Base-by-base conservation (phyloP, 2,888 invertebrate genomes). In the Salpingus planirostris region DNA sequence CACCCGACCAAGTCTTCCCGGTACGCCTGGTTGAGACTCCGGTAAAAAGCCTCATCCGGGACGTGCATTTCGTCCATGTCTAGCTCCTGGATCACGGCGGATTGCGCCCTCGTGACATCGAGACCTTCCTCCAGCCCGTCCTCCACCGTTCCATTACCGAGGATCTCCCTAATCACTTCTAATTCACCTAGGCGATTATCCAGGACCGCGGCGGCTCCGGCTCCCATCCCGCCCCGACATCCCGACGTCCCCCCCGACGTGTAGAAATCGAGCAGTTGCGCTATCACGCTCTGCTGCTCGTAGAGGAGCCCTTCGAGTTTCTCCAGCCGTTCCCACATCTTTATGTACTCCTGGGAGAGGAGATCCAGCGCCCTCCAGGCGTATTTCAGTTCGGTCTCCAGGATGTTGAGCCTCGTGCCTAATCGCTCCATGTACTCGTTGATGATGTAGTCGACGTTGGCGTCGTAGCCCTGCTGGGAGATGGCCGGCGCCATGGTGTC, bases 311-410 rank as follows among this genome's bases (percentile, higher is more conserved):
- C 77, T 60, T 92, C 91, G 14, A 92, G 68, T 61, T 90, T 86
- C 57, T 92, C 91, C 38, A 92, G 68, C 24, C 90, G 72, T 55
- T 87, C 86, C 90, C 91, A 92, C 84, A 92, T 92, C 60, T 88
- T 85, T 30, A 90, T 85, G 55, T 91, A 92, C 60, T 92, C 92
- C 55, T 87, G 87, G 21, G 89, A 89, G 15, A 92, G 74, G 30
- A 92, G 71, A 59, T 92, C 91, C 33, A 92, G 70, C 2, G 91
- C 90, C 43, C 90, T 74, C 91, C 91, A 92, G 11, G 92, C 91
- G 58, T 89, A 90, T 57, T 89, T 85, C 27, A 92, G 70, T 65
- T 92, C 91, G 2, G 88, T 87, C 64, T 92, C 91, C 8, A 92
- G 73, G 50, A 90, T 80, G 55, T 82, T 87, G 38, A 92, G 74